A percentile compares a stretch with the other conserved stretches of the same genome.
phyloP scores from a whole-genome alignment of 2,113 vertebrate genomes.

The Neogale vison region DNA sequence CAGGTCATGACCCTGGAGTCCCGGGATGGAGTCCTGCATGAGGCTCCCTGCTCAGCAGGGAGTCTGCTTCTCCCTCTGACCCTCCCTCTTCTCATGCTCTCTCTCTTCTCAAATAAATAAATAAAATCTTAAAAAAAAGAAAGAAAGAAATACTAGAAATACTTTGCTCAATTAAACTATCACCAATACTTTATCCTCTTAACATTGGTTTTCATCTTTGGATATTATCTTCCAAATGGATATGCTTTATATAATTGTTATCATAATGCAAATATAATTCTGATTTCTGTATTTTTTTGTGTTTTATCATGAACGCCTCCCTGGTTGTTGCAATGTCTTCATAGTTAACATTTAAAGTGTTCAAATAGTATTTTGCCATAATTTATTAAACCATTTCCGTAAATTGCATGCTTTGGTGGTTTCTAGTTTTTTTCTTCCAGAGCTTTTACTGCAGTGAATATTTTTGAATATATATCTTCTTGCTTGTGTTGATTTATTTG shows the following conservation, averaged over 20 bases:
- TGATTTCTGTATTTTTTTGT: neutral
- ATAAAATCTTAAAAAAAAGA: too few relatives aligned
- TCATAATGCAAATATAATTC: neutral
- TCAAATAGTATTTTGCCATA: slow-evolving; percentile 7
- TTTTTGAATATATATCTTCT: neutral
- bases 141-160: neutral
- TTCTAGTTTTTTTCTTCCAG: neutral
- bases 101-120: too few relatives aligned
- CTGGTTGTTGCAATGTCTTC: neutral
- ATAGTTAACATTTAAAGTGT: slow-evolving; percentile 11
- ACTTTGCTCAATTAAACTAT: neutral
- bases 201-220: neutral
- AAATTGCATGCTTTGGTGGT: neutral
- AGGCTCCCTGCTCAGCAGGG: too few relatives aligned
- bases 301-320: neutral
- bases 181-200: neutral
- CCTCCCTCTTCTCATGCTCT: too few relatives aligned
- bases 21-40: too few relatives aligned
- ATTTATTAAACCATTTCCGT: neutral
- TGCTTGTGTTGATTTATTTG: neutral
- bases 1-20: too few relatives aligned
- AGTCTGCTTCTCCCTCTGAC: too few relatives aligned
- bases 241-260: neutral
- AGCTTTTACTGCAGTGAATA: neutral
- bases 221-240: neutral